A percentile compares a stretch with the other conserved stretches of the same genome.
Conservation (phyloP, 2,888 invertebrate species). For the Pandemis cinnamomeana region DNA sequence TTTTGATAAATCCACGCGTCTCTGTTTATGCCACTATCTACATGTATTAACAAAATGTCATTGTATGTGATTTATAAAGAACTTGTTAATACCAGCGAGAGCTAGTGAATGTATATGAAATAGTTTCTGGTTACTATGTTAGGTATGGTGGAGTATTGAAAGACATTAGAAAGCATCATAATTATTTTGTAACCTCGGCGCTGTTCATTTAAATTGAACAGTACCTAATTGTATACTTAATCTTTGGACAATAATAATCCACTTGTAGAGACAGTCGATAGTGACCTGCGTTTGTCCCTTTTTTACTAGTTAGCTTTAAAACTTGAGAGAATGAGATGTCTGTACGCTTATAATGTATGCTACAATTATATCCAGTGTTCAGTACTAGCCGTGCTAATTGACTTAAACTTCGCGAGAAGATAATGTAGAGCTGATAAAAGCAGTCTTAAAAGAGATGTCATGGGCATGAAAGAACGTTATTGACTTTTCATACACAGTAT, state of each 20-base stretch:
- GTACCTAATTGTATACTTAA: slow-evolving; percentile 15
- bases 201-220: slow-evolving; percentile 1
- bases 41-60: background rate
- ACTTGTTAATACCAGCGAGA: background rate
- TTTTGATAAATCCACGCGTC: no score
- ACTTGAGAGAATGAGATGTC: slow-evolving; percentile 3
- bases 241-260: slow-evolving; percentile 29
- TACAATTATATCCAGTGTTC: background rate
- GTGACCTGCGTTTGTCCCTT: background rate
- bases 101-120: no score
- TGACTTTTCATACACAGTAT: background rate
- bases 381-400: background rate
- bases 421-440: background rate
- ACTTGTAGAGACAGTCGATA: slow-evolving; percentile 14
- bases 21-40: background rate
- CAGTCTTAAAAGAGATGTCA: background rate
- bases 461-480: background rate
- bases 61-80: background rate
- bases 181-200: background rate
- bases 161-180: background rate
- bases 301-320: slow-evolving; percentile 10
- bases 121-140: no score
- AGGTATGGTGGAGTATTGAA: background rate
- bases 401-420: background rate
- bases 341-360: background rate